A percentile compares a stretch with the other conserved stretches of the same genome.
Conservation (phyloP, 1,140 invertebrate species). For the Trissolcus basalis region DNA sequence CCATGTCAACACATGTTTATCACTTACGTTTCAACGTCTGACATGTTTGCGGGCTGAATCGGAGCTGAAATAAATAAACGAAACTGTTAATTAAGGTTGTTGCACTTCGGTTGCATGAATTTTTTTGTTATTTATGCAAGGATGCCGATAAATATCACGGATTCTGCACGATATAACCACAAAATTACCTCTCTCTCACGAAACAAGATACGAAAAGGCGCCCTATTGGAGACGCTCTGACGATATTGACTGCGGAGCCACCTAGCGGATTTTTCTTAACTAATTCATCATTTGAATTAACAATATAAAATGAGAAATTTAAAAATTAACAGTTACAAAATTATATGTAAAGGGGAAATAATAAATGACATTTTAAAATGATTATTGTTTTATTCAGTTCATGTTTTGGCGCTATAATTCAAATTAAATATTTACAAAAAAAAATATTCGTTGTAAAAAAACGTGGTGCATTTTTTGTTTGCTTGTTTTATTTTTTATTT, state of each 20-base stretch:
- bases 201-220: background rate
- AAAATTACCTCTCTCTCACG: background rate
- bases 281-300: background rate
- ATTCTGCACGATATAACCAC: background rate
- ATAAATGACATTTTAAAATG: too few species aligned
- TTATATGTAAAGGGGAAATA: too few species aligned
- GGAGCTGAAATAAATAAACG: slow-evolving; percentile 68
- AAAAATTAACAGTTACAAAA: too few species aligned
- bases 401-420: too few species aligned
- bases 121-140: background rate
- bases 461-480: too few species aligned
- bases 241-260: background rate
- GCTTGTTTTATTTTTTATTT: too few species aligned
- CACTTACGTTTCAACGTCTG: slow-evolving; percentile 81
- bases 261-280: background rate
- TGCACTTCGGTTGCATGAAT: background rate
- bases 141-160: background rate
- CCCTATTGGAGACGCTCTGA: background rate
- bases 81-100: slow-evolving; percentile 31
- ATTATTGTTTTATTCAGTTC: too few species aligned
- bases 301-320: background rate
- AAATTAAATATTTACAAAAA: too few species aligned
- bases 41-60: slow-evolving; percentile 74
- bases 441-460: too few species aligned
- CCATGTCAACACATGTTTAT: slow-evolving; percentile 45